Conservation (phyloP, 2,888 invertebrate species). For the Synanthedon myopaeformis region DNA sequence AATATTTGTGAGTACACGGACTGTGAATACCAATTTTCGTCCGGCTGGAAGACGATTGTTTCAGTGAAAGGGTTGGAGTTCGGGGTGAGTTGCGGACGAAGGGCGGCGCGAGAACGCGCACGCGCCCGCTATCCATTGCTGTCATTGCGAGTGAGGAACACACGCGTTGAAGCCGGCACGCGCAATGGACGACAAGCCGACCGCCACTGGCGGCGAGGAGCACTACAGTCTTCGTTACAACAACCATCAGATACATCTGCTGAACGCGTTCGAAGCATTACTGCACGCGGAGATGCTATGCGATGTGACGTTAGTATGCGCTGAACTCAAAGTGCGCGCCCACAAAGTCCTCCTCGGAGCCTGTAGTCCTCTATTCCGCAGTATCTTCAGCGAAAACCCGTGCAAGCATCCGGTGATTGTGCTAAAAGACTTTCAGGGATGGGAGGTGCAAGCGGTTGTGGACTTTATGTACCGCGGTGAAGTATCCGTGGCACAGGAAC, state of each 20-base stretch:
- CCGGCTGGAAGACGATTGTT: slow-evolving; percentile 48
- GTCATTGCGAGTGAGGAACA: slow-evolving; percentile 27
- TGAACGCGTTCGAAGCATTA: slow-evolving; percentile 89
- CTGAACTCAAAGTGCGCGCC: slow-evolving; percentile 86
- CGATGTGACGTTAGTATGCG: slow-evolving; percentile 91
- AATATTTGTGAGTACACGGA: slow-evolving; percentile 9
- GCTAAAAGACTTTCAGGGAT: slow-evolving; percentile 88
- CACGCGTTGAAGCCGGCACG: slow-evolving; percentile 48
- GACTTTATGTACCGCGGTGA: slow-evolving; percentile 96
- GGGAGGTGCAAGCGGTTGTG: slow-evolving; percentile 90
- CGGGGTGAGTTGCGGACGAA: slow-evolving; percentile 48
- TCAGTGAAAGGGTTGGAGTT: slow-evolving; percentile 58
- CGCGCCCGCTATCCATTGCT: slow-evolving; percentile 35
- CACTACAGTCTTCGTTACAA: slow-evolving; percentile 95
- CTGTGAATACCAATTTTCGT: slow-evolving; percentile 45
- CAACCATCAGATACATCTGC: slow-evolving; percentile 90
- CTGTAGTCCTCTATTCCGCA: slow-evolving; percentile 88
- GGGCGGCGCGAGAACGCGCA: slow-evolving; percentile 56
- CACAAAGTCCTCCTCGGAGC: slow-evolving; percentile 94
- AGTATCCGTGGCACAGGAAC: slow-evolving; percentile 88
- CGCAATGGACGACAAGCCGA: slow-evolving; percentile 60
- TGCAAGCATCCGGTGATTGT: slow-evolving; percentile 95
- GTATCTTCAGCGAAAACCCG: slow-evolving; percentile 90
- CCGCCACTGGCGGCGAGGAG: slow-evolving; percentile 70
- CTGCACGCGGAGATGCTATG: slow-evolving; percentile 88